Evolutionary conservation across 1,140 invertebrate species (phyloP).

Genomic region (Agrilus planipennis): DNA sequence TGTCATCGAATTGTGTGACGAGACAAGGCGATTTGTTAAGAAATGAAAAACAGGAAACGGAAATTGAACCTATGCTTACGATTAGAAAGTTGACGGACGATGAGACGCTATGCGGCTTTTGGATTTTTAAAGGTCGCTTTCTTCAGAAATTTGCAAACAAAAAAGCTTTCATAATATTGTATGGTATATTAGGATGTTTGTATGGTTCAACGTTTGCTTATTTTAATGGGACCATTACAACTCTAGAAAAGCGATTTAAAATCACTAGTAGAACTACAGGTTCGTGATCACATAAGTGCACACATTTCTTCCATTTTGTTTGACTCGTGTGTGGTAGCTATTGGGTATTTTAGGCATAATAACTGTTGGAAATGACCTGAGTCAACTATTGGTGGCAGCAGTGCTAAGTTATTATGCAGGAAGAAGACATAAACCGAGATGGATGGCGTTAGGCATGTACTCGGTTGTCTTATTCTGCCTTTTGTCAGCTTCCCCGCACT

Average conservation of each 20-base stretch:
- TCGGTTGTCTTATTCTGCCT: slow-evolving; percentile 57
- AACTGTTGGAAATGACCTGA: slow-evolving; percentile 56
- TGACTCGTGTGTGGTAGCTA: too few species aligned
- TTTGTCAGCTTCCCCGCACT: slow-evolving; percentile 56
- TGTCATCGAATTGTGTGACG: too few species aligned
- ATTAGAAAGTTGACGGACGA: too few species aligned
- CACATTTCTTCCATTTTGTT: slow-evolving; percentile 18
- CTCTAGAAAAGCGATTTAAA: slow-evolving; percentile 69
- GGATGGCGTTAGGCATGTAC: slow-evolving; percentile 58
- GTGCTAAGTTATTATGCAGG: slow-evolving; percentile 57
- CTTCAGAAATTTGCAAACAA: slow-evolving; percentile 62
- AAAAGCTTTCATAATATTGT: slow-evolving; percentile 59
- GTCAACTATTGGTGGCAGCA: slow-evolving; percentile 43
- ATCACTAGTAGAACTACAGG: slow-evolving; percentile 65
- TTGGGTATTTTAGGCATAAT: slow-evolving; percentile 44
- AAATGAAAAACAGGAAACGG: too few species aligned
- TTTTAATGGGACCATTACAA: slow-evolving; percentile 65
- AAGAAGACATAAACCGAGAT: slow-evolving; percentile 52
- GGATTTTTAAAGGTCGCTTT: slow-evolving; percentile 42
- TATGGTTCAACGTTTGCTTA: slow-evolving; percentile 67
- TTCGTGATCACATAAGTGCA: too few species aligned
- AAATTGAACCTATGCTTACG: too few species aligned
- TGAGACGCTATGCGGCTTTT: slow-evolving; percentile 51
- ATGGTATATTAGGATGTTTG: slow-evolving; percentile 58
- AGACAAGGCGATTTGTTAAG: too few species aligned